A percentile compares a stretch with the other conserved stretches of the same genome.
Conservation (phyloP, 2,797 vertebrate genomes). For the Lepus oiostolus region DNA sequence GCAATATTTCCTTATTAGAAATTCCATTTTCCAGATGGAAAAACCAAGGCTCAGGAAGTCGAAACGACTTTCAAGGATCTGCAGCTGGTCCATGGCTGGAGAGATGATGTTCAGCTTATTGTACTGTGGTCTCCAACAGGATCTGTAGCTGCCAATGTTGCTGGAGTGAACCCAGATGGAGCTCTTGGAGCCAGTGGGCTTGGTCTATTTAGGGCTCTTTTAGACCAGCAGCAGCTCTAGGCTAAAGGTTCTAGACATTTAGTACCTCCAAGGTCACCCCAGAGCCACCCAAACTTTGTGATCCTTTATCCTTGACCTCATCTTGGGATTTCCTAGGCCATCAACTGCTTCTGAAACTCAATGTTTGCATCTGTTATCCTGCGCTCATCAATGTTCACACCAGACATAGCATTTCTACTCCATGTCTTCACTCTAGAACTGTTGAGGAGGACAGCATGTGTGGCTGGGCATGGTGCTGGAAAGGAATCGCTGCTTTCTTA, state of each 20-base stretch:
- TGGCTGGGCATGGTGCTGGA: too few relatives aligned
- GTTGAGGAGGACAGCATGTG: neutral
- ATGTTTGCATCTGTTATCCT: neutral
- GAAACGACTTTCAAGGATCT: neutral
- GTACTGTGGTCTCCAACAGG: neutral
- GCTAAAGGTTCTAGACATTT: neutral
- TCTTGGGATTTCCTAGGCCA: neutral
- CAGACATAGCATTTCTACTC: neutral
- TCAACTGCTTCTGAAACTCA: neutral
- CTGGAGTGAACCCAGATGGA: neutral
- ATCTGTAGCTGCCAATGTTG: neutral
- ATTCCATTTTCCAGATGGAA: neutral
- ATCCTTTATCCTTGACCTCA: neutral
- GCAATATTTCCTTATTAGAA: neutral
- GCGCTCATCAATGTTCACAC: fast-evolving
- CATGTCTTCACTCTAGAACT: neutral
- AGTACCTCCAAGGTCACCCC: neutral
- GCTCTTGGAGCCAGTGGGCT: neutral
- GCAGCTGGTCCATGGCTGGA: neutral
- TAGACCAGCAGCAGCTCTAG: neutral
- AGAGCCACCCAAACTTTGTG: neutral
- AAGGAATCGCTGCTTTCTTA: neutral
- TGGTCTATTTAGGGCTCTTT: neutral
- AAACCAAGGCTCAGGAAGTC: neutral
- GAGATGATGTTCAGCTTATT: neutral